These are phyloP conservation scores for Callocephalon fimbriatum DNA, from an alignment of 2,113 vertebrate species.

Conservation along the genomic window DNA sequence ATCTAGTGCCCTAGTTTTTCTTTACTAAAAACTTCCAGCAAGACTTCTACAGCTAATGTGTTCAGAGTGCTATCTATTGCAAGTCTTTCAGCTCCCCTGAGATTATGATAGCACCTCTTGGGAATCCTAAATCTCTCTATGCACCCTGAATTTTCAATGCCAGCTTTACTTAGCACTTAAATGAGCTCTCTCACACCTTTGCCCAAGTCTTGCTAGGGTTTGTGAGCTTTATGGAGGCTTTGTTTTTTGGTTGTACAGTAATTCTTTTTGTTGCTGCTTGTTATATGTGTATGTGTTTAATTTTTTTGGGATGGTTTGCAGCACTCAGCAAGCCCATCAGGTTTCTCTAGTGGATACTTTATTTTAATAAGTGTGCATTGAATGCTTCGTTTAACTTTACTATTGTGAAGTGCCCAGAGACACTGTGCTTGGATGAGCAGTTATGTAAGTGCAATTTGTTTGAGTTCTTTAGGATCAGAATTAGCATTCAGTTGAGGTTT, in stretches of 20 bases:
- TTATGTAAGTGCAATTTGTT: slow-evolving; percentile 61
- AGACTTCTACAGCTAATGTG: not conserved
- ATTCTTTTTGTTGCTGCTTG: not conserved
- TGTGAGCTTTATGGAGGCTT: not conserved
- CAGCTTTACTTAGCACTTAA: not conserved
- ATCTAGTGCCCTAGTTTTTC: slow-evolving; percentile 32
- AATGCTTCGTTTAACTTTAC: slow-evolving; percentile 74
- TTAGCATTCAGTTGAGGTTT: slow-evolving; percentile 40
- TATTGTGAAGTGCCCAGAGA: slow-evolving; percentile 67
- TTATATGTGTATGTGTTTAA: not conserved
- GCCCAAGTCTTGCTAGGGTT: not conserved
- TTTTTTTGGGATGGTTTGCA: slow-evolving; percentile 12
- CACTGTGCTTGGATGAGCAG: slow-evolving; percentile 57
- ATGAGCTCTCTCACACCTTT: not conserved
- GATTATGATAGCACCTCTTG: not conserved
- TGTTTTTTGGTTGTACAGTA: not conserved
- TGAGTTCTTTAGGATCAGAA: slow-evolving; percentile 28
- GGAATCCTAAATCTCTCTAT: not conserved
- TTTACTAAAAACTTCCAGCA: not conserved
- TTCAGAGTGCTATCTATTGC: not conserved
- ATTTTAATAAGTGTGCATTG: slow-evolving; percentile 71
- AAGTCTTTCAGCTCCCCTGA: not conserved
- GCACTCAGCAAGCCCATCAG: slow-evolving; percentile 16
- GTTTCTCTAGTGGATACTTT: slow-evolving; percentile 63
- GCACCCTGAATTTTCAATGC: not conserved